phyloP scores from a whole-genome alignment of 2,888 invertebrate species.

The Pollenia griseotomentosa region DNA sequence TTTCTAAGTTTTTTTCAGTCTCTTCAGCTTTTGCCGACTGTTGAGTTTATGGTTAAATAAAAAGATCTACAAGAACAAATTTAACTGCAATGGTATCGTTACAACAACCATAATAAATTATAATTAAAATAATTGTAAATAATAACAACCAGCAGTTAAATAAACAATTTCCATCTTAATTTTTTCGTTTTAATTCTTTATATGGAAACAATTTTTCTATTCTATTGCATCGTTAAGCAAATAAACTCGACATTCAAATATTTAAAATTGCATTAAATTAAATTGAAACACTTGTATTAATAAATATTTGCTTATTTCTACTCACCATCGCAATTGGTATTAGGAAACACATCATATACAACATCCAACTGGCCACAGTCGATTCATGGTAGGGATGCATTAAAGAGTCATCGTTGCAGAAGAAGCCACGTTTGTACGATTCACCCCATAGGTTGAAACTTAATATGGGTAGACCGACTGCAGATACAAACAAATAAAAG shows the following conservation, averaged over 20 bases:
- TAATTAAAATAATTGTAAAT: not conserved
- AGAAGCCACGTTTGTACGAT: slow-evolving; percentile 94
- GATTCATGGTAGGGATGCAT: slow-evolving; percentile 94
- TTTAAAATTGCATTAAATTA: slow-evolving; percentile 25
- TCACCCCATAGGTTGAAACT: slow-evolving; percentile 89
- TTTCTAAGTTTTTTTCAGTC: not conserved
- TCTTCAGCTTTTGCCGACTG: slow-evolving; percentile 19
- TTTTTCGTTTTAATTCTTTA: not conserved
- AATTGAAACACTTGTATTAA: not conserved
- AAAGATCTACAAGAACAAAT: slow-evolving; percentile 3
- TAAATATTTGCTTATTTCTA: slow-evolving; percentile 73
- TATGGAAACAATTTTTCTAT: not conserved
- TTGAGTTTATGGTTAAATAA: slow-evolving; percentile 37
- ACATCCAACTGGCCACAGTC: slow-evolving; percentile 91
- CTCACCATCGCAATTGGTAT: slow-evolving; percentile 91
- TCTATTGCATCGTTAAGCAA: slow-evolving; percentile 9
- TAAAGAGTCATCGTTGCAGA: slow-evolving; percentile 96
- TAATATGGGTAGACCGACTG: slow-evolving; percentile 91
- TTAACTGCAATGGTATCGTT: slow-evolving; percentile 19
- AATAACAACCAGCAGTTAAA: slow-evolving; percentile 13
- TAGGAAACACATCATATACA: slow-evolving; percentile 90
- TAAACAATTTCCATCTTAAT: slow-evolving; percentile 16
- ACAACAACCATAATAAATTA: slow-evolving; percentile 13
- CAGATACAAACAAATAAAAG: slow-evolving; percentile 80
- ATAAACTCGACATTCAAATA: slow-evolving; percentile 3